Evolutionary conservation across 2,797 vertebrate species (phyloP), one percentile per base, ranked within the genome.

Genomic region (Leptoclinus maculatus): DNA sequence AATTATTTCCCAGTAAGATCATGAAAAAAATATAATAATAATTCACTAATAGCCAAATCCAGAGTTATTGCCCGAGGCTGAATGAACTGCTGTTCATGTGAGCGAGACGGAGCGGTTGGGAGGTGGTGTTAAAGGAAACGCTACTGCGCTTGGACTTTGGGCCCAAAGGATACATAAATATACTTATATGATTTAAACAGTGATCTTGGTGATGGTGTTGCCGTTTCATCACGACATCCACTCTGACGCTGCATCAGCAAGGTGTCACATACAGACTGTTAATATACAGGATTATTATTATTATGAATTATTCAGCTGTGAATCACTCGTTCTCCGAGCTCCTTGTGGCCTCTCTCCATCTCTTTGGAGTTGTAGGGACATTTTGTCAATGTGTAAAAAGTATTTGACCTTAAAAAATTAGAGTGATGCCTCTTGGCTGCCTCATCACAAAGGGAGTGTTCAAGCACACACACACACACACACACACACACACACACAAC

Each of bases 271-370:
- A 43, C 17, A 13, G 34, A 62, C 34, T 47, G 66, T 45, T 51
- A 78, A n/a, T 39, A 58, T 19, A 32, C 21, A 47, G 34, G 45
- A 32, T 5, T 1, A 29, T 29, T 4, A 29, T 29, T 27, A 27
- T 29, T 29, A 78, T 64, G 36, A 84, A 75, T 78, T 54, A 78
- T 84, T 75, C 62, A 81, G 34, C 45, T 23, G 19, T 64, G 34
- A 51, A 73, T 72, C n/a, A 51, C 41, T 75, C 23, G 41, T 29
- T 49, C 41, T 64, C n/a, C 56, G 38, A 27, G 32, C 47, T 66
- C n/a, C 43, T 54, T 36, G 43, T 84, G 45, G 23, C 19, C 49
- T 60, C 10, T 74, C 53, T 78, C 53, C 36, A 66, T 59, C 9
- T 69, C 54, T 74, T 23, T 21, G 36, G 7, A 39, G 53, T n/a